These are phyloP conservation scores for Drosophila simulans DNA, from an alignment of 1,140 invertebrate species.

Conservation along the genomic window DNA sequence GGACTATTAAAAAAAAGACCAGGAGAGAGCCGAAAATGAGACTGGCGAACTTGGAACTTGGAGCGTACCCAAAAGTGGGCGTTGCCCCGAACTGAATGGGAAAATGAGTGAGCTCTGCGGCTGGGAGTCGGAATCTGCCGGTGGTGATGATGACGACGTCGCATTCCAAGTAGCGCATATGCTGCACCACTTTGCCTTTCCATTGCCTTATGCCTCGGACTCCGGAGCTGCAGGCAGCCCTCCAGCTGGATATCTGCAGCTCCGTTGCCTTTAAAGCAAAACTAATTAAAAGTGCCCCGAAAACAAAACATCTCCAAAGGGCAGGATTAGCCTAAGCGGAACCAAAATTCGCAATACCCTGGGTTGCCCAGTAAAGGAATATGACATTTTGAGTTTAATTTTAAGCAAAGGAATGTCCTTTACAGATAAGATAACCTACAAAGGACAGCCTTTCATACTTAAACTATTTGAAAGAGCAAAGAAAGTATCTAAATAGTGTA, in stretches of 20 bases:
- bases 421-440: neutral
- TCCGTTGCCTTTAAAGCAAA: constrained; percentile 71
- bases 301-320: constrained; percentile 55
- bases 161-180: constrained; percentile 82
- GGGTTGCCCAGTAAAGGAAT: neutral
- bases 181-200: constrained; percentile 53
- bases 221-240: constrained; percentile 41
- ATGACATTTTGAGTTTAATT: too few relatives aligned
- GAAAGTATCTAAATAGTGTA: neutral
- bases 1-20: constrained; percentile 71
- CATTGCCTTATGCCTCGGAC: neutral
- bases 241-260: constrained; percentile 6
- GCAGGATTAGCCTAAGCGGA: constrained; percentile 39
- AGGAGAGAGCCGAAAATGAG: constrained; percentile 76
- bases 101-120: constrained; percentile 79
- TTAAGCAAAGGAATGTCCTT: neutral
- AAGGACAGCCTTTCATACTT: too few relatives aligned
- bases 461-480: too few relatives aligned
- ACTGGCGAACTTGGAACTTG: constrained; percentile 42
- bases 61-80: constrained; percentile 80
- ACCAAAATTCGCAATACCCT: constrained; percentile 30
- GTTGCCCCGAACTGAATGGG: constrained; percentile 81
- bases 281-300: constrained; percentile 84
- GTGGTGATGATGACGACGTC: constrained; percentile 34
- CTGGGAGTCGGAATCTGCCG: constrained; percentile 38